Base-by-base conservation (phyloP, 1,140 invertebrate genomes). In the Nasonia longicornis region DNA sequence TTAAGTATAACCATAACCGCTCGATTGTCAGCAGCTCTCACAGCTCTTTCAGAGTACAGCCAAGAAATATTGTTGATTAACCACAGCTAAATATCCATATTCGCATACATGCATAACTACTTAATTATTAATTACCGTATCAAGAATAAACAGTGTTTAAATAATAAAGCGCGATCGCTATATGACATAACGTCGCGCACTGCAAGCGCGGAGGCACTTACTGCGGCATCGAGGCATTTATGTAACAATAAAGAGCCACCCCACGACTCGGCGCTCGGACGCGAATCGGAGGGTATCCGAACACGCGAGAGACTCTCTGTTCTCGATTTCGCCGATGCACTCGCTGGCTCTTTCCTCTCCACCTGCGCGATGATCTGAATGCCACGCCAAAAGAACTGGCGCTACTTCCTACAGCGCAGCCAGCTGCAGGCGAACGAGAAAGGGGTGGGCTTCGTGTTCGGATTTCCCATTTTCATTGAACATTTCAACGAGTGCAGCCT, bases 131-230 rank as follows among this genome's bases (percentile, higher is more conserved):
- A 86, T 89, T 88, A 82, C 63, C 81, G 70, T 82, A 82, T 82
- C 77, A 76, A 82, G 48, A 82, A 79, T 79, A 82, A 86, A 87
- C 85, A 87, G 88, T 87, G 77, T 83, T 81, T 85, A 84, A 86
- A 79, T 85, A 86, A 75, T 79, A 86, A 85, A 83, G 80, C 77
- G 85, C 84, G 84, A 85, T 83, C 84, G 86, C 82, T 83, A 82
- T 82, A 82, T 67, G 58, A 82, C 84, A 86, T 85, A 83, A 84
- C 83, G 72, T 86, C 86, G 85, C 84, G 86, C 87, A 89, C 86
- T 80, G 85, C 86, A 87, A 89, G 87, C 90, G 89, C 90, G 86
- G 86, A 91, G 89, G 89, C 89, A 91, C 88, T 89, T 87, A 90
- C 90, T 90, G 86, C 87, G 89, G 87, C 52, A 79, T 3, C 69